phyloP scores from a whole-genome alignment of 2,113 vertebrate genomes.

The Dendropsophus ebraccatus region DNA sequence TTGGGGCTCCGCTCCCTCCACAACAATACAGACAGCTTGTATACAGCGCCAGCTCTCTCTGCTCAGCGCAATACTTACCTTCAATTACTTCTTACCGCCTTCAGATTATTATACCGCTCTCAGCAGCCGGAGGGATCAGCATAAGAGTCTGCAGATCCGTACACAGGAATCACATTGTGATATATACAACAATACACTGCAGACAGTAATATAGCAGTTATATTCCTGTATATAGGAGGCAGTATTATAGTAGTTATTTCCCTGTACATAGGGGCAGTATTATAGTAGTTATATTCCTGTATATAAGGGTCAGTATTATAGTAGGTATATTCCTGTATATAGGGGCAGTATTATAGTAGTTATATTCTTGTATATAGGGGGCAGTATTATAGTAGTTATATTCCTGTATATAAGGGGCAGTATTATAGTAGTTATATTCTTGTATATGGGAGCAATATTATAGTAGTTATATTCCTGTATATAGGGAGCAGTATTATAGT shows the following conservation, averaged over 20 bases:
- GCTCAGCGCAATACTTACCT: background rate
- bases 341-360: background rate
- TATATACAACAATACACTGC: too few relatives aligned
- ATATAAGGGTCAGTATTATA: too few relatives aligned
- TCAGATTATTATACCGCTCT: background rate
- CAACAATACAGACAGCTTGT: constrained; percentile 44
- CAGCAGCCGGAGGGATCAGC: background rate
- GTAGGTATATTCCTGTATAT: too few relatives aligned
- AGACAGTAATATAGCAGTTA: too few relatives aligned
- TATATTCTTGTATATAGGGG: background rate
- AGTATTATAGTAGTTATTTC: too few relatives aligned
- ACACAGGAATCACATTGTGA: background rate
- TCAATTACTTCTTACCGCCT: constrained; percentile 1
- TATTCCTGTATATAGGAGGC: too few relatives aligned
- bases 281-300: too few relatives aligned
- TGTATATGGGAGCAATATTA: background rate
- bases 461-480: too few relatives aligned
- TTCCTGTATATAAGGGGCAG: background rate
- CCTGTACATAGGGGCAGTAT: too few relatives aligned
- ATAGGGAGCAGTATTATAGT: background rate
- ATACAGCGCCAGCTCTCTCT: background rate
- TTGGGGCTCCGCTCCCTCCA: constrained; percentile 11
- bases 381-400: too few relatives aligned
- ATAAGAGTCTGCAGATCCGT: background rate
- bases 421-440: constrained; percentile 6